Base-by-base conservation (phyloP, 2,113 vertebrate genomes). In the Thunnus thynnus region DNA sequence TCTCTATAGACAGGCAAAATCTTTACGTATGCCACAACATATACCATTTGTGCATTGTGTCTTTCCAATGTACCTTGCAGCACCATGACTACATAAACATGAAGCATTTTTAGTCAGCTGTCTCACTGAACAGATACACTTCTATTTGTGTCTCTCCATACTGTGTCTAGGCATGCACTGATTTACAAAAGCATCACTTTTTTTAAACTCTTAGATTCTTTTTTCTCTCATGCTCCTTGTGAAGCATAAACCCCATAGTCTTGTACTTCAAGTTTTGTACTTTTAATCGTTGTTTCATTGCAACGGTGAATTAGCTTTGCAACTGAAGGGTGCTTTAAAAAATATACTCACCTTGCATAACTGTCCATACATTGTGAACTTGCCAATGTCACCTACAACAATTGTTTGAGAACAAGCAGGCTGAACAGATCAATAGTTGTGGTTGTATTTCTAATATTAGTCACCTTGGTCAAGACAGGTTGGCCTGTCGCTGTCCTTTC, bases 1-100 rank as follows among this genome's bases (percentile, higher is more conserved):
- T 63, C 80, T 65, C 60, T 12, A 30, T 14, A 11, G 68, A 20
- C 52, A 54, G 50, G 58, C 20, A 66, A 74, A 32, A 54, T 57
- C 55, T 67, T 41, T 48, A 50, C 73, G 51, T 20, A 3, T 50
- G 18, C 36, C 25, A 46, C 20, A 32, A 16, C 46, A 63, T 30
- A 47, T 54, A 44, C 2, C 14, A 41, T 17, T 63, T 11, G 16
- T 57, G 22, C 14, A 3, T 50, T 52, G 11, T 58, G 66, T 86
- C 57, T 54, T 67, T 72, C 41, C 20, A 56, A 3, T 70, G 27
- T 30, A 54, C 44, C 36, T 56, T 5, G n/a, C 22, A 51, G 17
- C 52, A 46, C 50, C 41, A 13, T 25, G 1, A 30, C 12, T 7
- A 4, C 27, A 30, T 25, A 46, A 25, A 47, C 27, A 36, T 25